Evolutionary conservation across 1,140 invertebrate species (phyloP), one percentile per base, ranked within the genome.

Genomic region (Macrobrachium rosenbergii): DNA sequence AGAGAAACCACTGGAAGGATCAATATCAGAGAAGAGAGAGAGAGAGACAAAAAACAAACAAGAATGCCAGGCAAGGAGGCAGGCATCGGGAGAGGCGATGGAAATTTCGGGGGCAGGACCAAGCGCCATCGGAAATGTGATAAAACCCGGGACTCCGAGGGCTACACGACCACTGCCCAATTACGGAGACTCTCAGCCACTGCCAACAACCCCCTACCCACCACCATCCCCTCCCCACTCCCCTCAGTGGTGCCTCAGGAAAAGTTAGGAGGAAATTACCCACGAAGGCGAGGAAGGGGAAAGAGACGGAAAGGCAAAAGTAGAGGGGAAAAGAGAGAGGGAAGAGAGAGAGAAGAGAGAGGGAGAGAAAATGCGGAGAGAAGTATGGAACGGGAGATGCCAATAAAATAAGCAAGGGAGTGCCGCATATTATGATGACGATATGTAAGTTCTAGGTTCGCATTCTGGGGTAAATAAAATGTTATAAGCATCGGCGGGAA

Each of bases 181-280:
- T 87, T 87, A 87, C 84, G 81, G 84, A 80, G 84, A 79, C 83
- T 86, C 83, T 62, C 73, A 84, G 73, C 28, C 82, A 75, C 60
- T 12, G 21, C n/a, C 58, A 43, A n/a, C 76, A 21, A 43, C 58
- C 52, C 76, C 52, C 43, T 8, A n/a, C 76, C 28, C 43, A 16
- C n/a, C 23, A 11, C 52, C 76, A 23, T 45, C 59, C 76, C 21
- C n/a, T 21, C 76, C 28, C 52, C 76, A 19, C 23, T 45, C 43
- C 76, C 19, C 43, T 59, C 19, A 8, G 52, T 60, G 77, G 77
- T 62, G 64, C 64, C 84, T 73, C 84, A 81, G 77, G 84, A 80
- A 87, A 87, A 87, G 84, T 87, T 87, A 87, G 84, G 84, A 79
- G 84, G 84, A 87, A 87, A 87, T 87, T 87, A 87, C 84, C 75